Conservation (phyloP, 2,113 vertebrate genomes). For the Cyprinodon brontotheroides region DNA sequence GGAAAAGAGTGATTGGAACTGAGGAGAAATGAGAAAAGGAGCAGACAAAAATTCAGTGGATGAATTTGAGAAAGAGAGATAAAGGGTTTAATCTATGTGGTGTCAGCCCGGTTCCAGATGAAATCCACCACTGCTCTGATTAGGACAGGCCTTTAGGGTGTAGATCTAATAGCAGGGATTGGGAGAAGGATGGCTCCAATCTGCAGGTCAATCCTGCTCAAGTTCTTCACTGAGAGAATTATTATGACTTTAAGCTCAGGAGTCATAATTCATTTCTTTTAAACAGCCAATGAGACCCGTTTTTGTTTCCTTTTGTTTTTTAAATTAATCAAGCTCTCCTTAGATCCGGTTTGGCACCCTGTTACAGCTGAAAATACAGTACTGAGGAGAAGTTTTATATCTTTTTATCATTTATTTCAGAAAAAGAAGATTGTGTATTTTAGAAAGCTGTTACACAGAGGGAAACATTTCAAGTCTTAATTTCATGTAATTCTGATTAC, state of each 20-base stretch:
- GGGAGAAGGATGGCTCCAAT: slow-evolving; percentile 64
- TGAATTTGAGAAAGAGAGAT: slow-evolving; percentile 43
- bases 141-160: slow-evolving; percentile 62
- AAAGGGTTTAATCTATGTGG: slow-evolving; percentile 62
- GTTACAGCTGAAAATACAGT: too few species aligned
- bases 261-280: too few species aligned
- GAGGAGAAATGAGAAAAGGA: slow-evolving; percentile 48
- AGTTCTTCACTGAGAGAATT: slow-evolving; percentile 29
- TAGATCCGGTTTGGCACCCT: background rate
- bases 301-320: background rate
- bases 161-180: slow-evolving; percentile 60
- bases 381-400: too few species aligned
- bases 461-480: too few species aligned
- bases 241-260: background rate
- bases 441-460: too few species aligned
- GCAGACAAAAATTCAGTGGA: slow-evolving; percentile 33
- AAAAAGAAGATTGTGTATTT: too few species aligned
- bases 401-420: too few species aligned
- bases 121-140: slow-evolving; percentile 67
- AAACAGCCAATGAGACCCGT: too few species aligned
- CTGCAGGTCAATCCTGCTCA: slow-evolving; percentile 57
- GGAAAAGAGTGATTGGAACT: slow-evolving; percentile 63
- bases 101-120: slow-evolving; percentile 64
- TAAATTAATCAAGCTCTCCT: background rate
- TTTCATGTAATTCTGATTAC: too few species aligned